Base-by-base conservation (phyloP, 2,888 invertebrate species). In the Petrophora chlorosata region DNA sequence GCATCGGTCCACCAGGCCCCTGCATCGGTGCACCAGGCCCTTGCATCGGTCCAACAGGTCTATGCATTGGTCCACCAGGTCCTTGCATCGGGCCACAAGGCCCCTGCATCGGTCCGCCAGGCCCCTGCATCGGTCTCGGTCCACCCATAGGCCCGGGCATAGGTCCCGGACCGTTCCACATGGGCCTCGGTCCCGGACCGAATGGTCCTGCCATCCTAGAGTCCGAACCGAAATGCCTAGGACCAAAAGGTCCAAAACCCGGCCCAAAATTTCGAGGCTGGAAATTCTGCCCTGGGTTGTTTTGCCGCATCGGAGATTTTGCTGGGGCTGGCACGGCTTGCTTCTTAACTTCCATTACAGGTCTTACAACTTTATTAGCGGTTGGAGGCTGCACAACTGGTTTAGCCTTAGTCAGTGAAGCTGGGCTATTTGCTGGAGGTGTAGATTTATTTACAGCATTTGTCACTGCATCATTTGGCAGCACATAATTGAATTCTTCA, bases 401-500 rank as follows among this genome's bases (percentile, higher is more conserved):
- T 12, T 42, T 44, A 8, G 45, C 22, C 9, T 4, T 16, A 10
- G 1, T 12, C 19, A 12, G 5, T 41, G 22, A 13, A 38, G 36
- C 19, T 4, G 22, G 2, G n/a, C n/a, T n/a, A n/a, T n/a, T 14
- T 12, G 14, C 14, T 4, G 19, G 13, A 2, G 29, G n/a, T 16
- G 4, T 2, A 2, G 5, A 4, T 5, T 17, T 29, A 17, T 2
- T 34, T 10, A 12, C 2, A 22, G 12, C 13, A 16, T 4, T 43
- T 16, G n/a, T 33, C 22, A 7, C n/a, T 3, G 26, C 22, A 19
- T 17, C 13, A 22, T 3, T 25, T 3, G 15, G 14, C 5, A 30
- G 0, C 3, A 28, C 1, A 54, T 26, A 30, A 42, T 43, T 15
- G 36, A 56, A n/a, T 14, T 48, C 44, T 0, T 56, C 54, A 14